Evolutionary conservation across 1,140 invertebrate genomes (phyloP).

Genomic region (Zaprionus vittiger): DNA sequence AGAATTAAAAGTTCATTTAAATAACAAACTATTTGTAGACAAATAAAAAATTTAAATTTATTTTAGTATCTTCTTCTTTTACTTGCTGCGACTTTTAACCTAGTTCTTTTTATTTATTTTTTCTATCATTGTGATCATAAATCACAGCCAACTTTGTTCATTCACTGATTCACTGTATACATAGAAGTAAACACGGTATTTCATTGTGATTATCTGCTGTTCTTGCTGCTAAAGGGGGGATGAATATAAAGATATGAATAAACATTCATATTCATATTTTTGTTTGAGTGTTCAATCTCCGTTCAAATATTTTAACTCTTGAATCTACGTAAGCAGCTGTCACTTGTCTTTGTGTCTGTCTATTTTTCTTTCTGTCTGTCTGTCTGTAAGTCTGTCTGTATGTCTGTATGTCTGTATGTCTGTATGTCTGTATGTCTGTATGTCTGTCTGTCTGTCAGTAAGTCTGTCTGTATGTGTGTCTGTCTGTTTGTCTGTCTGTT

Average conservation of each 20-base stretch:
- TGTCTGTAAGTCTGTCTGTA: too few species aligned
- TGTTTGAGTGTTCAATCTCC: constrained; percentile 27
- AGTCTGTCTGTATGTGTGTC: not conserved
- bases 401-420: constrained; percentile 4
- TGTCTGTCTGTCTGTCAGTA: not conserved
- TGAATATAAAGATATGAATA: not conserved
- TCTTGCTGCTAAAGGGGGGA: not conserved
- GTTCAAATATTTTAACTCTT: constrained; percentile 21
- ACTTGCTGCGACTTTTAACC: not conserved
- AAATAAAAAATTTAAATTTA: constrained; percentile 2
- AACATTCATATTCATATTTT: not conserved
- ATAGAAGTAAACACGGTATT: not conserved
- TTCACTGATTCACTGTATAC: constrained; percentile 10
- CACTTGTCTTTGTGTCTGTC: constrained; percentile 31
- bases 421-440: constrained; percentile 6
- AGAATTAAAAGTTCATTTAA: constrained; percentile 1
- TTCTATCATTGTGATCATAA: not conserved
- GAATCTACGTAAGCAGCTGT: constrained; percentile 51
- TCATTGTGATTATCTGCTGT: not conserved
- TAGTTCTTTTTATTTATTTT: not conserved
- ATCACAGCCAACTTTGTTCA: constrained; percentile 8
- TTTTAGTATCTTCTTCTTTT: not conserved
- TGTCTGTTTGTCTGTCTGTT: not conserved
- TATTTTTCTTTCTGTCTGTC: too few species aligned
- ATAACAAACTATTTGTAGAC: not conserved